Base-by-base conservation (phyloP, 1,140 invertebrate genomes). In the Drosophila bocqueti region DNA sequence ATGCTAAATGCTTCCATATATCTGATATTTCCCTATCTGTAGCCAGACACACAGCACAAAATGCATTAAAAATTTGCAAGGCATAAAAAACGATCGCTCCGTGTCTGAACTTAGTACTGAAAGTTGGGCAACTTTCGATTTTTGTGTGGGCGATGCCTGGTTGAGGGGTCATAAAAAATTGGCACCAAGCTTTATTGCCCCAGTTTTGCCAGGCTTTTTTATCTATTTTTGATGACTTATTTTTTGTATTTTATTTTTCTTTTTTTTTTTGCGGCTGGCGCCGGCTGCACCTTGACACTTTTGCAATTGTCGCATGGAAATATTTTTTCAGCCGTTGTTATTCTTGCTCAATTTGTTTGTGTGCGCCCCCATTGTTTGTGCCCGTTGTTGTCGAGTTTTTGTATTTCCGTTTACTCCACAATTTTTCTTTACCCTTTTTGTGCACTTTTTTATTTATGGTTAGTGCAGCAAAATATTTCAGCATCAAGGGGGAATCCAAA, bases 301-400 rank as follows among this genome's bases (percentile, higher is more conserved):
- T 73, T 74, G 71, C 71, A 74, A 74, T 73, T 74, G 71, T 74
- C 71, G 71, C 71, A 74, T 73, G 71, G 43, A 73, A 74, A 74
- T 73, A 73, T 74, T 74, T 74, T 73, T 73, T 50, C 71, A 61
- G 46, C 40, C 55, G 38, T 16, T 61, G 71, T 73, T 73, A 73
- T 73, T 73, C 67, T 73, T 73, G 67, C 68, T 73, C 71, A 74
- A 74, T 74, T 74, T 74, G 71, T 74, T 73, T 61, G 54, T 73
- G 38, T 73, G 71, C 24, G 36, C 45, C 29, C 38, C 57, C 46
- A 61, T 74, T 73, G 71, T 61, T 66, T 69, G 66, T 40, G 36
- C 46, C 45, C 8, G 16, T 50, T 73, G 38, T 73, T 74, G 71
- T 24, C 9, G 47, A 73, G 34, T 73, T 73, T 74, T 18, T 57